Base-by-base conservation (phyloP, 2,888 invertebrate species). In the Amorpha juglandis region DNA sequence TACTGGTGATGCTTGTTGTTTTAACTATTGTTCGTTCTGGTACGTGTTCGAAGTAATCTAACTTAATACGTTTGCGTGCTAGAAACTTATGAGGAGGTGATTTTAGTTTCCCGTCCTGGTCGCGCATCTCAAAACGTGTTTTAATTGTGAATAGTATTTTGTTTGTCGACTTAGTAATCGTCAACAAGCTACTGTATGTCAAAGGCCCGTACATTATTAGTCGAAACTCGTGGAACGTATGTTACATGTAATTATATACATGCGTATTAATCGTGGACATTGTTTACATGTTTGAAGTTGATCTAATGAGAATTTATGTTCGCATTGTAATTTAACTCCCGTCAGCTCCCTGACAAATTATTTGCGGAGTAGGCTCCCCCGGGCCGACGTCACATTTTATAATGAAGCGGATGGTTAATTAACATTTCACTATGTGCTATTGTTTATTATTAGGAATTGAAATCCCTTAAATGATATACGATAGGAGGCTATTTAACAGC, bases 281-380 rank as follows among this genome's bases (percentile, higher is more conserved):
- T 67, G 19, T 69, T 70, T 70, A 72, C 72, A 71, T 69, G 70
- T 71, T 67, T 69, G 71, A 73, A 70, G 69, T 71, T 72, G 70
- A 71, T 58, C 58, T 83, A 80, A 83, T 82, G 78, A 80, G 74
- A 71, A 83, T 82, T 83, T 82, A 84, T 78, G 68, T 70, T 68
- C 50, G 68, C 70, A 63, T 66, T 66, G 71, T 73, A 71, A 74
- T 74, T 74, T 69, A 72, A 70, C 63, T 68, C 67, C 65, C 63
- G 68, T 72, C 73, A 69, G 72, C 67, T 72, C 68, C 73, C 73
- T 76, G 74, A 78, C 73, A 71, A 74, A 75, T 78, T 74, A 72
- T 72, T 74, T 50, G 52, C 47, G 6, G 53, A 14, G 51, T 33
- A 50, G 38, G 51, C 45, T 38, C 63, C 42, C n/a, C 50, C 48